Conservation (phyloP, 1,140 invertebrate species). For the Drosophila murphyi region DNA sequence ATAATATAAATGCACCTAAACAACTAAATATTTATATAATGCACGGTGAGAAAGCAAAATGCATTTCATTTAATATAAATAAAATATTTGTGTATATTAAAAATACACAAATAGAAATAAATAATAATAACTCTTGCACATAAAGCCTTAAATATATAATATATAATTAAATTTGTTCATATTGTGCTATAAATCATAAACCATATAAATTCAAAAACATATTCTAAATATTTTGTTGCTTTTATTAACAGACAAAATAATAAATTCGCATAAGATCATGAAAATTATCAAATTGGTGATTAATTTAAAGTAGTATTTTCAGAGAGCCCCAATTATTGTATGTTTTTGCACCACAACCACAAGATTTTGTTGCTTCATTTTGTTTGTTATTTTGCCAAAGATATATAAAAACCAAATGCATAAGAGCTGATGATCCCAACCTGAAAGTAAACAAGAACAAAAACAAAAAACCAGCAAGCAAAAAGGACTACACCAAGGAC, state of each 20-base stretch:
- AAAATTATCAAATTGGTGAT: neutral
- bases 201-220: neutral
- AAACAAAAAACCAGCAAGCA: slow-evolving; percentile 47
- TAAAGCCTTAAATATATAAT: no score
- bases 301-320: neutral
- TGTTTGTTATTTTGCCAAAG: slow-evolving; percentile 10
- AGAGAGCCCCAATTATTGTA: neutral
- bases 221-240: neutral
- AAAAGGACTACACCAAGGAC: slow-evolving; percentile 78
- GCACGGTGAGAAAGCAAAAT: no score
- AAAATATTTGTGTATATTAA: no score
- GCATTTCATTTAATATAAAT: no score
- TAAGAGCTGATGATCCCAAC: neutral
- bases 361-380: neutral
- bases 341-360: neutral
- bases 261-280: neutral
- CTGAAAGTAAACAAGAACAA: neutral
- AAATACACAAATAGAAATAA: neutral
- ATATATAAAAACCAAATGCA: neutral
- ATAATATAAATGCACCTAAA: neutral
- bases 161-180: no score
- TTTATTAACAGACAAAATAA: neutral
- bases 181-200: neutral
- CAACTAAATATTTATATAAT: neutral
- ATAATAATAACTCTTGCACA: neutral